Evolutionary conservation across 2,888 invertebrate genomes (phyloP).

Genomic region (Pardosa pseudoannulata): DNA sequence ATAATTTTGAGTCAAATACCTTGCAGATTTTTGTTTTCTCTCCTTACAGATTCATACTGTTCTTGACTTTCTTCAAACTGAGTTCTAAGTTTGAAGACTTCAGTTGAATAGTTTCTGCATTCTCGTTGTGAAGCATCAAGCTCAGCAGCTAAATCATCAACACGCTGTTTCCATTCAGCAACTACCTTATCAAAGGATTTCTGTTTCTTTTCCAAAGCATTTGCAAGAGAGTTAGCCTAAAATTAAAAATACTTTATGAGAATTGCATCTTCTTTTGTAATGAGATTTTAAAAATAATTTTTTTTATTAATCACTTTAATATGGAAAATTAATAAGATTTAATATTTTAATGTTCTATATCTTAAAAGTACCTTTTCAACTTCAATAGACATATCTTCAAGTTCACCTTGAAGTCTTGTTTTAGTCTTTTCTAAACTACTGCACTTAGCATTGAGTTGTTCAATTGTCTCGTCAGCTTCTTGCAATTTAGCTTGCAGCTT

Average conservation of each 20-base stretch:
- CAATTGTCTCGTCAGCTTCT: slow-evolving; percentile 80
- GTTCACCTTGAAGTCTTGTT: slow-evolving; percentile 80
- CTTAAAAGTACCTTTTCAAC: slow-evolving; percentile 79
- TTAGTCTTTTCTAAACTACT: slow-evolving; percentile 81
- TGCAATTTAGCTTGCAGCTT: slow-evolving; percentile 80
- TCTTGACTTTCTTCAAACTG: slow-evolving; percentile 98
- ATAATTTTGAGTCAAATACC: no score
- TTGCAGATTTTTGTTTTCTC: slow-evolving; percentile 99
- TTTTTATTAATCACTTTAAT: no score
- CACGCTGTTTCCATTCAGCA: slow-evolving; percentile 99
- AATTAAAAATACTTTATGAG: no score
- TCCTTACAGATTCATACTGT: slow-evolving; percentile 96
- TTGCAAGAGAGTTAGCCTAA: slow-evolving; percentile 91
- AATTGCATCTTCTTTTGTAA: background rate
- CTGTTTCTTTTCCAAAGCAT: slow-evolving; percentile 99
- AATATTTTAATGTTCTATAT: background rate
- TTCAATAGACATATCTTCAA: slow-evolving; percentile 81
- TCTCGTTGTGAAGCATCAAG: slow-evolving; percentile 99
- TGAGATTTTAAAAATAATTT: no score
- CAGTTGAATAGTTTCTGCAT: slow-evolving; percentile 99
- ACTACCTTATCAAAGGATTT: slow-evolving; percentile 99
- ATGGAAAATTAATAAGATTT: background rate
- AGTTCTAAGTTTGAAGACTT: slow-evolving; percentile 98
- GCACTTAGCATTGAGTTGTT: slow-evolving; percentile 80
- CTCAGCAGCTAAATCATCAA: slow-evolving; percentile 95